Evolutionary conservation across 2,797 vertebrate species (phyloP), one percentile per base, ranked within the genome.

Genomic region (Cyclura pinguis): DNA sequence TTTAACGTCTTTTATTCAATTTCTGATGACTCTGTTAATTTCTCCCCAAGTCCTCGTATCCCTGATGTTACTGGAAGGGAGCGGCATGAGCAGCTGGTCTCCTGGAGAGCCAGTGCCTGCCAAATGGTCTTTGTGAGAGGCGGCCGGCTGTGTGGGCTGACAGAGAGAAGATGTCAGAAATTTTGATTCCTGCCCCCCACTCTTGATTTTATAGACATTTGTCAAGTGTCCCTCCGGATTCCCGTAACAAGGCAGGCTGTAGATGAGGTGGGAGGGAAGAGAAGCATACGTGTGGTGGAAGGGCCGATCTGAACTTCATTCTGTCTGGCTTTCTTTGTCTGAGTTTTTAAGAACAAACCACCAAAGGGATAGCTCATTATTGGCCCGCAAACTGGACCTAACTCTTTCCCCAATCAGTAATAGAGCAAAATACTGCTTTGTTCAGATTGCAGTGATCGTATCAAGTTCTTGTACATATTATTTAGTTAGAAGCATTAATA

Each of bases 1-100:
- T 47, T 32, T 96, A 95, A 94, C 95, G 95, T 97, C 96, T 96
- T 95, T 95, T 97, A 96, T 95, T 95, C 94, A 94, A 93, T 94
- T 96, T 97, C 95, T 96, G 96, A 96, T 97, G 80, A 4, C 96
- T 96, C 88, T 86, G 96, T 94, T 98, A 97, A 97, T 97, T 96
- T 95, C 90, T 97, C 97, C 96, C 97, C 32, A 86, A 96, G 95
- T 97, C 96, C 96, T 97, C 96, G 0, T 97, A 96, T 96, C 94
- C 97, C 96, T 96, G 95, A 96, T 97, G 96, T 96, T 96, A 50
- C 96, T 97, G 93, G 94, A 96, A 93, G 93, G 96, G 95, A 95
- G 94, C 64, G 92, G 94, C 85, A 88, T 74, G 93, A 97, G 95
- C 96, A 97, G 95, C 97, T 97, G 96, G 95, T 96, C 94, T 94